Evolutionary conservation across 2,113 vertebrate species (phyloP), one percentile per base, ranked within the genome.

Genomic region (Indicator indicator): DNA sequence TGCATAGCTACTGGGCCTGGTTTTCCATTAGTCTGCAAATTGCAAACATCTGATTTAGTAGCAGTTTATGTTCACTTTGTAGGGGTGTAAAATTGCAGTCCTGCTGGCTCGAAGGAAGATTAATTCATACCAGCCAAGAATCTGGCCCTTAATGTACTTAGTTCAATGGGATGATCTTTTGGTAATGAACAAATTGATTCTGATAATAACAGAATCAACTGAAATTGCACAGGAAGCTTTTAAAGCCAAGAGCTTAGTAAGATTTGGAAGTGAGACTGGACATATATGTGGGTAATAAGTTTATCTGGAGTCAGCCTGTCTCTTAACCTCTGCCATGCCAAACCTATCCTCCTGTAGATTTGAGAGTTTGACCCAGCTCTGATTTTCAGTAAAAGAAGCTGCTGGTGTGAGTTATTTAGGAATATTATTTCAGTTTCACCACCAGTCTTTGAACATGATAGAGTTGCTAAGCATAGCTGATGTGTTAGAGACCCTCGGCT

Each of bases 131-230:
- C 6, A 91, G 83, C 54, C 63, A 81, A 88, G 85, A 94, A 86
- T 91, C 73, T 88, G 86, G 65, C 70, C 88, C 67, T 86, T 84
- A 91, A 95, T 67, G 55, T 88, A 81, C 48, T 88, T 91, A 80
- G 71, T 62, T 91, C 64, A 88, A 73, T 80, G 50, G 76, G 68
- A 85, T 89, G 91, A 90, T 94, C 62, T 81, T 94, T 75, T 80
- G 62, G 79, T 93, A 95, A 95, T 78, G 76, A 96, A 32, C 40
- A 88, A 81, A 95, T 93, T 94, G 94, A 94, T 95, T 86, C 54
- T 90, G 88, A 65, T 95, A 89, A 86, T 90, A 93, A 89, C 58
- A 93, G 69, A 90, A 96, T 86, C 89, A 91, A 93, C 65, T 55
- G 73, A 91, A 95, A 93, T 93, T 10, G 1, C 46, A 60, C 65